These are phyloP conservation scores for Dallia pectoralis DNA, from an alignment of 2,797 vertebrate species.

Conservation along the genomic window DNA sequence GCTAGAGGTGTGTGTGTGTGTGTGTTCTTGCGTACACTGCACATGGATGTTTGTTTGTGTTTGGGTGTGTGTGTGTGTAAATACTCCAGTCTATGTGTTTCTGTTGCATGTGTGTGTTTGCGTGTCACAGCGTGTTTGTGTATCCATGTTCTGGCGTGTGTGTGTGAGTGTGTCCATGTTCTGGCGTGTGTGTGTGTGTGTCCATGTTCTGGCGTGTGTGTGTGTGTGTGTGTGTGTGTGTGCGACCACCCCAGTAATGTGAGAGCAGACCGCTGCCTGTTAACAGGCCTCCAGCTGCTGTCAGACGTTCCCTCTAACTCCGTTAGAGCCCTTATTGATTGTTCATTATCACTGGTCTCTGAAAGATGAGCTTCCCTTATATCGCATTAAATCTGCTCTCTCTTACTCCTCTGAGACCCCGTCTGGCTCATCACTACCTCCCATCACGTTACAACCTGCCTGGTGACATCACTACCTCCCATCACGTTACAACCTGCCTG, in stretches of 20 bases:
- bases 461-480: constrained; percentile 67
- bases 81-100: constrained; percentile 15
- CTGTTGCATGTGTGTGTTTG: constrained; percentile 31
- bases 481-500: constrained; percentile 67
- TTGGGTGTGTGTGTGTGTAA: constrained; percentile 8
- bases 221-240: constrained; percentile 20
- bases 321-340: constrained; percentile 80
- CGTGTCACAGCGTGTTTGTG: constrained; percentile 19
- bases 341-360: constrained; percentile 77
- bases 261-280: constrained; percentile 58
- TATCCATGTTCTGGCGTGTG: constrained; percentile 1
- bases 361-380: constrained; percentile 81
- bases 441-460: constrained; percentile 68
- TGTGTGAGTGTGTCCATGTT: constrained; percentile 4
- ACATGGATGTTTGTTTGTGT: no score
- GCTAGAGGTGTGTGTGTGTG: constrained; percentile 51
- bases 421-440: constrained; percentile 72
- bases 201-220: no score
- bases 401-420: constrained; percentile 73
- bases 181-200: constrained; percentile 1
- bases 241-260: not conserved
- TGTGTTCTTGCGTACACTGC: constrained; percentile 14
- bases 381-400: constrained; percentile 79
- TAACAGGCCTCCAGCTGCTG: constrained; percentile 75
- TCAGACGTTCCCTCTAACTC: constrained; percentile 75